Conservation (phyloP, 2,888 invertebrate species). For the Gymnoscelis rufifasciata region DNA sequence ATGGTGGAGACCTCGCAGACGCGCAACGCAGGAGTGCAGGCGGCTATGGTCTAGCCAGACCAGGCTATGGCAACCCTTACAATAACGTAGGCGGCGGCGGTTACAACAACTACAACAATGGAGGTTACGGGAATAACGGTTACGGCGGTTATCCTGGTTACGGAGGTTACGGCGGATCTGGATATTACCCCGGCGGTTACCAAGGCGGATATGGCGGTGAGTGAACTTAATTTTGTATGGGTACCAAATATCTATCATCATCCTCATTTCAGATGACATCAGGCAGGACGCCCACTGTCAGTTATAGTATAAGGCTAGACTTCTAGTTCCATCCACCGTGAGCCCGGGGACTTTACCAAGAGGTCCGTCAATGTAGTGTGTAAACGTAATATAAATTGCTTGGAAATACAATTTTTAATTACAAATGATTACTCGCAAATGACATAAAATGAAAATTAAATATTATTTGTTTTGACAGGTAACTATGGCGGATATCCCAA, state of each 20-base stretch:
- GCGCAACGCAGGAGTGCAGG: slow-evolving; percentile 47
- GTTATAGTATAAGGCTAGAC: too few relatives aligned
- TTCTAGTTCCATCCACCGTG: too few relatives aligned
- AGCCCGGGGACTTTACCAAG: too few relatives aligned
- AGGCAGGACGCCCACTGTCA: too few relatives aligned
- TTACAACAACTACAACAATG: slow-evolving; percentile 9
- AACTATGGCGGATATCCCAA: neutral
- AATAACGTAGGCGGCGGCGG: slow-evolving; percentile 19
- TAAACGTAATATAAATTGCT: too few relatives aligned
- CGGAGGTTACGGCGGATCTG: slow-evolving; percentile 33
- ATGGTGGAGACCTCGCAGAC: slow-evolving; percentile 47
- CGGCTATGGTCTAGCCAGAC: slow-evolving; percentile 18
- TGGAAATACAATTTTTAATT: too few relatives aligned
- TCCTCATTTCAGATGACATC: too few relatives aligned
- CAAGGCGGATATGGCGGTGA: slow-evolving; percentile 29
- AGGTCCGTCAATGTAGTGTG: too few relatives aligned
- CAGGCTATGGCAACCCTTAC: slow-evolving; percentile 19
- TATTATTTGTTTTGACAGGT: neutral
- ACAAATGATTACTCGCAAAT: too few relatives aligned
- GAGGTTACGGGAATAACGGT: slow-evolving; percentile 9
- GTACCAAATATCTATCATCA: too few relatives aligned
- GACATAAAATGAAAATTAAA: too few relatives aligned
- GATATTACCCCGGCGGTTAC: slow-evolving; percentile 32
- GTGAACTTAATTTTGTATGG: neutral
- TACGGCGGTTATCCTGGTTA: slow-evolving; percentile 22